These are phyloP conservation scores for Mastacembelus armatus DNA, from an alignment of 2,797 vertebrate genomes.

Conservation along the genomic window DNA sequence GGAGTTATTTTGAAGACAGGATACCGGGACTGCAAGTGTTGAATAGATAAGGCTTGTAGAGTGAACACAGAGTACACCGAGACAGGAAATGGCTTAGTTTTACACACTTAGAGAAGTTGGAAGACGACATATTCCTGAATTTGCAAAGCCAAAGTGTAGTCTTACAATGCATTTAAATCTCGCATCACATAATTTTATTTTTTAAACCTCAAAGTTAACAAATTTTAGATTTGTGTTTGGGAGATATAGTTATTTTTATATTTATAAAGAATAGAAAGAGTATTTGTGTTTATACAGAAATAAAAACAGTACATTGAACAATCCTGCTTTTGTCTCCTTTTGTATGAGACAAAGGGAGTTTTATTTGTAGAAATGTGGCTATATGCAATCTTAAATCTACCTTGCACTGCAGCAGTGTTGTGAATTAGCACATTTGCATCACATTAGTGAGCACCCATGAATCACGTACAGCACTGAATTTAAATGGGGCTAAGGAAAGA, in stretches of 20 bases:
- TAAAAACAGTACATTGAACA: not conserved
- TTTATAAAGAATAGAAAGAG: too few relatives aligned
- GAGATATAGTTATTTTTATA: not conserved
- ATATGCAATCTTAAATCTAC: not conserved
- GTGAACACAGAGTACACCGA: constrained; percentile 35
- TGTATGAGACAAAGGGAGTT: not conserved
- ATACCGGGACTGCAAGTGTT: constrained; percentile 59
- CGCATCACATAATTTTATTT: not conserved
- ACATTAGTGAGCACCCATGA: not conserved
- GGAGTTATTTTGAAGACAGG: constrained; percentile 75
- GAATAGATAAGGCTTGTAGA: constrained; percentile 64
- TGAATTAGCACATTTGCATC: not conserved
- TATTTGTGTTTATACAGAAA: too few relatives aligned
- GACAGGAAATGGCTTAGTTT: constrained; percentile 67
- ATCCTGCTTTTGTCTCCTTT: not conserved
- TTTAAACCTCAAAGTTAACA: too few relatives aligned
- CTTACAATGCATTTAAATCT: not conserved
- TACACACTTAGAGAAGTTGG: constrained; percentile 29
- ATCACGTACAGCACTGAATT: not conserved
- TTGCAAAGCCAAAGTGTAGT: constrained; percentile 14
- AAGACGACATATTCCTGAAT: constrained; percentile 10
- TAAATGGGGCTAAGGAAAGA: not conserved
- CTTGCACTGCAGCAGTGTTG: not conserved
- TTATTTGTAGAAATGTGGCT: not conserved
- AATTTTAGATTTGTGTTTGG: too few relatives aligned